These are phyloP conservation scores for Thamnophis elegans DNA, from an alignment of 2,797 vertebrate species.

Conservation along the genomic window DNA sequence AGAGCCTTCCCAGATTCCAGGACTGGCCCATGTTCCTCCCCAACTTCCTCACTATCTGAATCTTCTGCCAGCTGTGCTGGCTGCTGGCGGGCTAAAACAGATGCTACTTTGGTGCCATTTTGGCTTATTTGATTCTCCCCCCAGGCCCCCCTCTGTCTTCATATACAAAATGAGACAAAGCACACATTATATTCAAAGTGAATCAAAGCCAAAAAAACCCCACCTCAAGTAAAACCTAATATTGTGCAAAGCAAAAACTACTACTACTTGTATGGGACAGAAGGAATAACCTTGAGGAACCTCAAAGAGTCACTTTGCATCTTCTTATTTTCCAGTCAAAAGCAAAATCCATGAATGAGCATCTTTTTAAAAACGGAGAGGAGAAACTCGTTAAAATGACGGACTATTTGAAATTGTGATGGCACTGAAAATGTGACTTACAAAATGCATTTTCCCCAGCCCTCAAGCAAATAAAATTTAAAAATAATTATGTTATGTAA, in stretches of 20 bases:
- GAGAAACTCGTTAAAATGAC: no score
- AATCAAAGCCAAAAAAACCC: background rate
- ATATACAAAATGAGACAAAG: background rate
- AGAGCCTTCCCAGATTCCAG: no score
- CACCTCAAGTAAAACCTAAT: background rate
- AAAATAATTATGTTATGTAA: background rate
- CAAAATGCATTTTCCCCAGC: background rate
- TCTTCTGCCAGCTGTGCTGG: no score
- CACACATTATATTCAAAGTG: background rate
- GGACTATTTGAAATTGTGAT: background rate
- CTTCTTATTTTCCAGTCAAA: no score
- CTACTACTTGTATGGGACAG: background rate
- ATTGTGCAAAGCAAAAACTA: background rate
- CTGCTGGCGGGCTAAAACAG: no score
- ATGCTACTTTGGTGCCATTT: background rate
- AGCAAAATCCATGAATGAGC: no score
- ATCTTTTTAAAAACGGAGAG: no score
- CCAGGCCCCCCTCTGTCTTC: background rate
- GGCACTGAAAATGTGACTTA: background rate
- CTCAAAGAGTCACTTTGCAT: no score
- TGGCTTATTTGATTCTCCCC: background rate
- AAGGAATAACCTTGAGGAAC: background rate
- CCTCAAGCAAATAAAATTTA: constrained; percentile 19
- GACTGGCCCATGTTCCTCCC: no score
- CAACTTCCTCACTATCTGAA: no score